phyloP scores from a whole-genome alignment of 2,113 vertebrate genomes.

The Plecotus auritus region DNA sequence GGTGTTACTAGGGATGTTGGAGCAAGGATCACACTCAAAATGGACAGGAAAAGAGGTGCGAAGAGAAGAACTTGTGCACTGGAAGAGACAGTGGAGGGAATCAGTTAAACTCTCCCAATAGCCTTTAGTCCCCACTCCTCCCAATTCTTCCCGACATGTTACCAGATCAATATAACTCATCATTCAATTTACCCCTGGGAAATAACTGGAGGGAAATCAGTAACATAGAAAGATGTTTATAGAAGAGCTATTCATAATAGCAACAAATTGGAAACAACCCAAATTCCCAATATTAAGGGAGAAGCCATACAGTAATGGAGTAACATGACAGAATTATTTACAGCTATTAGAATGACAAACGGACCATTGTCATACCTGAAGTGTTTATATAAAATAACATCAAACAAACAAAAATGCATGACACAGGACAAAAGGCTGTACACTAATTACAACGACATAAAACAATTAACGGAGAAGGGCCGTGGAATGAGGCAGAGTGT shows the following conservation, averaged over 20 bases:
- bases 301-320: neutral
- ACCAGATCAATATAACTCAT: constrained; percentile 19
- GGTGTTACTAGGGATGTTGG: neutral
- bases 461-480: neutral
- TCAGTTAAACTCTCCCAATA: neutral
- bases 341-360: constrained; percentile 23
- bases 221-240: neutral
- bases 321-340: constrained; percentile 41
- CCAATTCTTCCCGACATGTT: neutral
- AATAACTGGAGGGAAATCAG: neutral
- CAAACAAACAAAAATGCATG: neutral
- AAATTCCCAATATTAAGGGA: constrained; percentile 44
- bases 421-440: neutral
- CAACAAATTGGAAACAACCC: constrained; percentile 58
- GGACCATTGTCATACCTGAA: neutral
- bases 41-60: neutral
- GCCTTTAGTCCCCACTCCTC: neutral
- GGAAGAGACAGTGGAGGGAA: neutral
- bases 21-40: neutral
- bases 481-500: neutral
- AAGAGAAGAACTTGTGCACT: neutral
- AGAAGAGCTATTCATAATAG: constrained; percentile 44
- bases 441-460: neutral
- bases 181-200: constrained; percentile 29
- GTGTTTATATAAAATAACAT: neutral